Evolutionary conservation across 2,888 invertebrate species (phyloP).

Genomic region (Monochamus alternatus): DNA sequence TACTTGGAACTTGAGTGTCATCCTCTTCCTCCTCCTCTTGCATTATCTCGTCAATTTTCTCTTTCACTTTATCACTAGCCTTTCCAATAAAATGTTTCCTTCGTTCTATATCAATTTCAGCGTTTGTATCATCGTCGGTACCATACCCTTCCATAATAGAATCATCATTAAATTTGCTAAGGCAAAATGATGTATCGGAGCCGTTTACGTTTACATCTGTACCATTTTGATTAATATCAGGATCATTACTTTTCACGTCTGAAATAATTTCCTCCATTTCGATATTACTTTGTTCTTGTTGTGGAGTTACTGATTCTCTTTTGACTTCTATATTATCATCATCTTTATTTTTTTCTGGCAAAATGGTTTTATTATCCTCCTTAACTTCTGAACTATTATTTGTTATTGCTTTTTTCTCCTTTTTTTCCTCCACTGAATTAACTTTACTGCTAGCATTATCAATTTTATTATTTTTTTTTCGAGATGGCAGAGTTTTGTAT

Average conservation of each 20-base stretch:
- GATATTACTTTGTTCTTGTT: neutral
- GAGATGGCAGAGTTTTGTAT: conserved; percentile 44
- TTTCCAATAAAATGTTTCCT: conserved; percentile 41
- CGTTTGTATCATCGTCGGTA: conserved; percentile 61
- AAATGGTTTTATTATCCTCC: neutral
- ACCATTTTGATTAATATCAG: neutral
- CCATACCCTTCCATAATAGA: conserved; percentile 59
- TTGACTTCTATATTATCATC: conserved; percentile 8
- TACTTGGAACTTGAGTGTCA: conserved; percentile 56
- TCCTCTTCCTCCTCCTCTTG: conserved; percentile 57
- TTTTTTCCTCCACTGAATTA: conserved; percentile 18
- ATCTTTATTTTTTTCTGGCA: neutral
- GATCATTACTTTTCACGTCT: conserved; percentile 2
- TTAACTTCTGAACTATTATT: neutral
- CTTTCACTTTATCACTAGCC: conserved; percentile 1
- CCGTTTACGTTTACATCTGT: conserved; percentile 13
- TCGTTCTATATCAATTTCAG: conserved; percentile 45
- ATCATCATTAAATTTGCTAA: conserved; percentile 20
- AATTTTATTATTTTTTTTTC: conserved; percentile 25
- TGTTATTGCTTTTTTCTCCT: conserved; percentile 16
- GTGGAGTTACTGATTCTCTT: neutral
- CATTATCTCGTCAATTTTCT: conserved; percentile 45
- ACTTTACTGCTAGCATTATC: conserved; percentile 18
- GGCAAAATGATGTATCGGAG: neutral
- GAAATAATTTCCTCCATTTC: neutral